A percentile compares a stretch with the other conserved stretches of the same genome.
Evolutionary conservation across 37 sponge, comb jelly and placozoan species (phyloP).

Genomic region (Cladorhizidae sp.): DNA sequence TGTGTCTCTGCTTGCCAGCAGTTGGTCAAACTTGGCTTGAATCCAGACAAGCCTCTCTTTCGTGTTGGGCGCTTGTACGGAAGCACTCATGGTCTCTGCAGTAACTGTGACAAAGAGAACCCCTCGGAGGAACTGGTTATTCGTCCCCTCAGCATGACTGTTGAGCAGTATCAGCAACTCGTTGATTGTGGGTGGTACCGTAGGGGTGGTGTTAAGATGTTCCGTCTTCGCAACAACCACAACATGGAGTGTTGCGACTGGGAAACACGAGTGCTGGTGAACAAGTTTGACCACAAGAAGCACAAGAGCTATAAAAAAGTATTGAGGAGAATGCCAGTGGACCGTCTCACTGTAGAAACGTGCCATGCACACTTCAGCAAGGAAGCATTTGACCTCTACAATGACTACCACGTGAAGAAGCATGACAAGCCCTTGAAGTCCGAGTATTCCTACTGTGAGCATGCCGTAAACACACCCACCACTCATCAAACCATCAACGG

Average conservation of each 20-base stretch:
- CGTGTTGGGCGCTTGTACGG: slow-evolving; percentile 73
- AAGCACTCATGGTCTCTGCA: slow-evolving; percentile 66
- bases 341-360: slow-evolving; percentile 50
- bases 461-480: slow-evolving; percentile 77
- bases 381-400: slow-evolving; percentile 87
- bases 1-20: slow-evolving; percentile 25
- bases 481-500: slow-evolving; percentile 56
- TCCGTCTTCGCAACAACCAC: slow-evolving; percentile 69
- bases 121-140: slow-evolving; percentile 79
- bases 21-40: slow-evolving; percentile 47
- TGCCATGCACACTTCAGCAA: slow-evolving; percentile 61
- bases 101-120: slow-evolving; percentile 78
- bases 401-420: slow-evolving; percentile 69
- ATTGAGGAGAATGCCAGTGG: slow-evolving; percentile 61
- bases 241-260: slow-evolving; percentile 72
- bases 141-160: slow-evolving; percentile 69
- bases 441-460: slow-evolving; percentile 80
- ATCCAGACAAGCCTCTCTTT: slow-evolving; percentile 49
- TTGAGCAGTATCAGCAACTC: slow-evolving; percentile 80
- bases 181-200: slow-evolving; percentile 90
- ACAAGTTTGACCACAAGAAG: slow-evolving; percentile 57
- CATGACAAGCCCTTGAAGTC: slow-evolving; percentile 80
- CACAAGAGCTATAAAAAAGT: slow-evolving; percentile 75
- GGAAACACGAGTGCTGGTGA: slow-evolving; percentile 81
- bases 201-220: slow-evolving; percentile 94